Base-by-base conservation (phyloP, 64 coral and sea anemone genomes). In the Stylophora pistillata region DNA sequence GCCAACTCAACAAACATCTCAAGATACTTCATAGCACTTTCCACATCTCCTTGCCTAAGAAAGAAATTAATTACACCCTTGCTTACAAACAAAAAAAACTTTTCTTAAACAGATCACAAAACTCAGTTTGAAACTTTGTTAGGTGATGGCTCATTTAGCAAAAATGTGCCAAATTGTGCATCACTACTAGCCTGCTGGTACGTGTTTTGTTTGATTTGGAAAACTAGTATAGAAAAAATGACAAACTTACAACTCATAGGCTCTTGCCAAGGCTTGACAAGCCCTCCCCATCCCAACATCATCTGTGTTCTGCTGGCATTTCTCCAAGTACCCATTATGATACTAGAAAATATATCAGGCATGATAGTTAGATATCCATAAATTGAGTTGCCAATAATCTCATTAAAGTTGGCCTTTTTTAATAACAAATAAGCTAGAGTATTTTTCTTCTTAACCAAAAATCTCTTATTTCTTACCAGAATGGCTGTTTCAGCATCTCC, bases 1-100 rank as follows among this genome's bases (percentile, higher is more conserved):
- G 95, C 95, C 59, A 96, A 88, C 54, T 93, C 95, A 68, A 96
- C 95, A 88, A 96, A 96, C 95, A 96, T 96, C 58, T 96, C 95
- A 26, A 96, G 55, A 77, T 93, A 96, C 77, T 96, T 96, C 77
- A 96, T 90, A 70, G 95, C 91, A 90, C 95, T 96, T 31, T 93
- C 95, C 26, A 89, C 75, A 72, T 96, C 95, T 54, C 91, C 95
- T 90, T 96, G 95, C 88, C 95, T 96, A 60, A 33, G 26, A 77
- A 66, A 3, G 31, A 14, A 59, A 79, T n/a, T 20, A 31, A 18
- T 13, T 31, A 74, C 2, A 76, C 26, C 18, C 3, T 61, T 88
- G 2, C 15, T 37, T 18, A 56, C 56, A 70, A 34, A n/a, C 53
- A n/a, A 21, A 17, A 72, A 23, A 72, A 53, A 37, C 37, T 47